Percentiles rank a stretch among this genome's conserved stretches.
These are phyloP conservation scores for Oreochromis niloticus DNA, from an alignment of 2,113 vertebrate species.

Conservation along the genomic window DNA sequence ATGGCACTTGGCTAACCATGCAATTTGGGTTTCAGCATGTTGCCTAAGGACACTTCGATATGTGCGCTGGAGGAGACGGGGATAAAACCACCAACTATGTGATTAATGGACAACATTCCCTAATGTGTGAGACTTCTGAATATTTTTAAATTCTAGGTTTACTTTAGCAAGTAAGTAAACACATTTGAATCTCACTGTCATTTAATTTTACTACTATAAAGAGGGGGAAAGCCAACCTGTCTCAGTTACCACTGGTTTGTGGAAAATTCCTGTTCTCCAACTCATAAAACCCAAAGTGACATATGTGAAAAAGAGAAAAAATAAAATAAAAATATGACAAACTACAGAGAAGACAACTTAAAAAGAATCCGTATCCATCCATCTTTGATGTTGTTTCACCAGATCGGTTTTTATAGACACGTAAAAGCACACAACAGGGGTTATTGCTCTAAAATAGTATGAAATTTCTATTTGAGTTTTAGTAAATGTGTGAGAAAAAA, in stretches of 20 bases:
- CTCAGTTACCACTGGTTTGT: background rate
- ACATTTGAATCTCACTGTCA: background rate
- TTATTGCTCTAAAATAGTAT: background rate
- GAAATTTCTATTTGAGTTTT: background rate
- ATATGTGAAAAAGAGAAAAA: background rate
- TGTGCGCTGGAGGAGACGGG: background rate
- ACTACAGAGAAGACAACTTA: background rate
- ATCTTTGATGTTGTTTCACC: background rate
- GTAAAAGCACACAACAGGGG: background rate
- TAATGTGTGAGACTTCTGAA: background rate
- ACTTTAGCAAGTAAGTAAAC: background rate
- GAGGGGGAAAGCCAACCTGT: background rate
- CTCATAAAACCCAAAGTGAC: background rate
- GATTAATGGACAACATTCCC: background rate
- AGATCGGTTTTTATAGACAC: background rate
- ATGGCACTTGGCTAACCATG: background rate
- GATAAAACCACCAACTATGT: background rate
- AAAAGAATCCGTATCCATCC: background rate
- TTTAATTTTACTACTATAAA: background rate
- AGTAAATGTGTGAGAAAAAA: background rate
- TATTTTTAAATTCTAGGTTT: background rate
- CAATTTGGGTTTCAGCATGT: background rate
- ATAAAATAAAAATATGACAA: background rate
- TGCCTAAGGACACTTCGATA: background rate
- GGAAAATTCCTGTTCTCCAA: background rate